phyloP scores from a whole-genome alignment of 2,797 vertebrate genomes.

The Molothrus aeneus region DNA sequence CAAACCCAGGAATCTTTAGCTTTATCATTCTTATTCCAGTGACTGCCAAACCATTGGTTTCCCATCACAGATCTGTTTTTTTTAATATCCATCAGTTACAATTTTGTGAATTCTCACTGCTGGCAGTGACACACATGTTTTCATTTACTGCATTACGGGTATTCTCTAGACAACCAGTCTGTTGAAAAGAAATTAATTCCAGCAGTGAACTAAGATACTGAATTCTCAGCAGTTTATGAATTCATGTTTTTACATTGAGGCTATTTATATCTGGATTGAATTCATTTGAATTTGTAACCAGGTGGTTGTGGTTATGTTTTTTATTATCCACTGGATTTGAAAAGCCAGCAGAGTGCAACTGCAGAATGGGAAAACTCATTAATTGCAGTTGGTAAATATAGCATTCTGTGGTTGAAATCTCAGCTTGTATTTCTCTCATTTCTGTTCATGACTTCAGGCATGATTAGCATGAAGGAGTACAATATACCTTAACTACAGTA shows the following conservation, averaged over 20 bases:
- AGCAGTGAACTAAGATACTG: constrained; percentile 67
- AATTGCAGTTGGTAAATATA: constrained; percentile 26
- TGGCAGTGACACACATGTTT: constrained; percentile 62
- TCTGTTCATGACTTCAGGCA: background rate
- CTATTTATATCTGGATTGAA: constrained; percentile 69
- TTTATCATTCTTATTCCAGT: background rate
- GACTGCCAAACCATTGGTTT: constrained; percentile 26
- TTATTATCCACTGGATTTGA: constrained; percentile 19
- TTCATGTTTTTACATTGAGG: constrained; percentile 64
- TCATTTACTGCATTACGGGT: constrained; percentile 69
- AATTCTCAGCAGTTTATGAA: constrained; percentile 74
- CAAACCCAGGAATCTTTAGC: constrained; percentile 13
- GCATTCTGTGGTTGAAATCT: background rate
- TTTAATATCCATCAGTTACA: constrained; percentile 18
- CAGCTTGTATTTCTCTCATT: constrained; percentile 2
- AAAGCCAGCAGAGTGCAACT: constrained; percentile 47
- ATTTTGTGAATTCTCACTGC: constrained; percentile 31
- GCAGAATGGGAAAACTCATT: constrained; percentile 36
- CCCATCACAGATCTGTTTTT: background rate
- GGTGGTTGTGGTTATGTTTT: constrained; percentile 58
- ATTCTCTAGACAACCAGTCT: constrained; percentile 73
- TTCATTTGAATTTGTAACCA: constrained; percentile 67
- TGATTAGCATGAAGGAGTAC: background rate
- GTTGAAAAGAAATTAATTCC: constrained; percentile 77
- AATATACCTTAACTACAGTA: background rate